Percentiles rank a stretch among this genome's conserved stretches.
These are phyloP conservation scores for Falco cherrug DNA, from an alignment of 2,797 vertebrate genomes.

Conservation along the genomic window DNA sequence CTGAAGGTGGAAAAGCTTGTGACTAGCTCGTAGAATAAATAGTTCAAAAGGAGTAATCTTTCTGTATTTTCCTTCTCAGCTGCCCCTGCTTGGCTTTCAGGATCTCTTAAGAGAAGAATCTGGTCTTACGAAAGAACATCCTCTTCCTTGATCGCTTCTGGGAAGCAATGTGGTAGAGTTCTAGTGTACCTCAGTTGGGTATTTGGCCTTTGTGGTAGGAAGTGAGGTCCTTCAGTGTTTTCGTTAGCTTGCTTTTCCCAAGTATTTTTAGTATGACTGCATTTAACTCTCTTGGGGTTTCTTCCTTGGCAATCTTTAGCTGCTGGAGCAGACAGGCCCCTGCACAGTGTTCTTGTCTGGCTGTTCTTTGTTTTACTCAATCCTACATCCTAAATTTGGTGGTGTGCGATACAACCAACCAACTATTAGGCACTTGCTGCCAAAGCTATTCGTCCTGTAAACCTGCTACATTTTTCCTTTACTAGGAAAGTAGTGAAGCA, in stretches of 20 bases:
- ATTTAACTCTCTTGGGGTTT: neutral
- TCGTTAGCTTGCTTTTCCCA: conserved; percentile 1
- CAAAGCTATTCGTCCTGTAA: neutral
- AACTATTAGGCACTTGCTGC: neutral
- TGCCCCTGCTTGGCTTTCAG: neutral
- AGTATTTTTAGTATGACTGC: conserved; percentile 28
- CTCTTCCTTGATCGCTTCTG: neutral
- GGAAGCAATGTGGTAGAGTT: neutral
- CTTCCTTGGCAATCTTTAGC: neutral
- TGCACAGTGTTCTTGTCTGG: neutral
- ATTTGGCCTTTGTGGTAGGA: neutral
- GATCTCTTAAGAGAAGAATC: neutral
- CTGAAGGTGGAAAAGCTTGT: neutral
- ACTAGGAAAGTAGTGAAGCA: neutral
- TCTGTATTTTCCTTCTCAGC: neutral
- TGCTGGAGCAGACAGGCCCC: neutral
- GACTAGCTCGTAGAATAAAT: neutral
- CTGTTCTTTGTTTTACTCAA: neutral
- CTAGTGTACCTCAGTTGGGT: neutral
- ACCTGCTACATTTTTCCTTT: neutral
- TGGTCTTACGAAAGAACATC: neutral
- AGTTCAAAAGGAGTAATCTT: neutral
- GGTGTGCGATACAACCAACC: neutral
- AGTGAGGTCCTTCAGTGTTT: neutral
- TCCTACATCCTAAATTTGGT: neutral